Base-by-base conservation (phyloP, 2,797 vertebrate species). In the Nannoperca obscura region DNA sequence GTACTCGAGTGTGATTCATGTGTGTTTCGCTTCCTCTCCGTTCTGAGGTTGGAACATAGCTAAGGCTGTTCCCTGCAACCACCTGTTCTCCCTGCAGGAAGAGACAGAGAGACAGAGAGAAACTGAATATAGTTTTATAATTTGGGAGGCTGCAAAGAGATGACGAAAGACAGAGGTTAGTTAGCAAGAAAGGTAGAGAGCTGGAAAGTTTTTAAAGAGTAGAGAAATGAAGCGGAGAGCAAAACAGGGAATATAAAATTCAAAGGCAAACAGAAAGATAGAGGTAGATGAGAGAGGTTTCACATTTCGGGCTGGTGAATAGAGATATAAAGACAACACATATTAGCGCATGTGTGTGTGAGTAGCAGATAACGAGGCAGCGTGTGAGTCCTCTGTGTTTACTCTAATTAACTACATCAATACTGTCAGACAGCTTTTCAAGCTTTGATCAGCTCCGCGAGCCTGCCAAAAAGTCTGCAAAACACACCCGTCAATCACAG, bases 381-480 rank as follows among this genome's bases (percentile, higher is more conserved):
- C 20, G 67, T 70, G 76, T 52, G 68, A 84, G 78, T 44, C 67
- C 78, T 81, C 79, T 76, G 81, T 93, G 92, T 92, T 93, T 90
- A 89, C 89, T 92, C 88, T 93, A 94, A 95, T 94, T 94, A 94
- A 93, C 87, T 83, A 87, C 87, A 91, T 94, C 92, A 93, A 89
- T 91, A 84, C 90, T 88, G 88, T 91, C 88, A 87, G 81, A 82
- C 85, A 83, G 78, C 70, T 81, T 81, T 84, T 74, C 72, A 44
- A 64, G 66, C 86, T 94, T 93, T 94, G 91, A 93, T 92, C 85
- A 75, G 86, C 85, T 89, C 76, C 79, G 67, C 1, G 55, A 68
- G 85, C 44, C 86, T 78, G 86, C 88, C 88, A 89, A 73, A 85
- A 88, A 70, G 62, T 76, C 79, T 66, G 86, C 76, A 80, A 78